Evolutionary conservation across 2,888 invertebrate species (phyloP), one percentile per base, ranked within the genome.

Genomic region (Panopea generosa): DNA sequence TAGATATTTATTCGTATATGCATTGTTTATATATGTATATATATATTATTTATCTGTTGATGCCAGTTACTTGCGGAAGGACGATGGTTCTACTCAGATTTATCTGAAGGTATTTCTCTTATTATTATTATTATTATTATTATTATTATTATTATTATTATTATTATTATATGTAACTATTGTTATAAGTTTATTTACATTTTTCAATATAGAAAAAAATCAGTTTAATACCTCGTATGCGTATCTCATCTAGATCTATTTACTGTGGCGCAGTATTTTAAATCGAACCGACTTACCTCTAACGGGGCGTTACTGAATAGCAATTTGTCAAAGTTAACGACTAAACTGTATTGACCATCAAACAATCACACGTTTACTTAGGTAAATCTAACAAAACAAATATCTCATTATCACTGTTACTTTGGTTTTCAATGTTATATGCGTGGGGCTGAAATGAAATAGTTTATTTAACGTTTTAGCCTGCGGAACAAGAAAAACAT

Each of bases 301-400:
- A 53, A 55, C 40, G 33, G 66, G 72, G 72, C 72, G 65, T 72
- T 49, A 26, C 26, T 29, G 66, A 72, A 66, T 72, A n/a, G 60
- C 67, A 63, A 74, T 68, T 74, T 74, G 74, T 74, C 68, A 68
- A 59, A 53, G 33, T 65, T 65, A 53, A 65, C 43, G 63, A 65
- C 63, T 24, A 9, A 16, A 27, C 33, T 18, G 61, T 27, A 33
- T 61, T 49, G 61, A 61, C 61, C 61, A 47, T 47, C 26, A 27
- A 61, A 61, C 61, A 61, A 61, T 61, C 47, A 61, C 26, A 7
- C 47, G 16, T 61, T 33, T 45, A 29, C 20, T 29, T 45, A 49
- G 33, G 61, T 49, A 49, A 61, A 49, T 61, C 29, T 61, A 27
- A 26, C 49, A 61, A 47, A 33, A 61, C 47, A 26, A 49, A 49